Conservation (phyloP, 2,797 vertebrate species). For the Gorsachius magnificus region DNA sequence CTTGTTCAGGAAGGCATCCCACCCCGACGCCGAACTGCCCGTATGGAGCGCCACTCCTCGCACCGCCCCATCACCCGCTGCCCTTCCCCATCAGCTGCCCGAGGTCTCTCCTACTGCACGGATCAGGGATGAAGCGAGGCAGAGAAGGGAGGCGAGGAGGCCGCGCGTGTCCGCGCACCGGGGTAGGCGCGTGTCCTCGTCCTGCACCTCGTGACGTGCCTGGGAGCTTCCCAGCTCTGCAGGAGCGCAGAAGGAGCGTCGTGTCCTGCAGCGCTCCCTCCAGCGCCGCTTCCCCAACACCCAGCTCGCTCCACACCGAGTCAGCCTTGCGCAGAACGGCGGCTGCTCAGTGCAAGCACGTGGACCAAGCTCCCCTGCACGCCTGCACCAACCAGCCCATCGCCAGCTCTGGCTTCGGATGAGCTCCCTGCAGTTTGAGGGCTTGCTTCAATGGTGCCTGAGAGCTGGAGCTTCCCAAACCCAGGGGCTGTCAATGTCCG, state of each 20-base stretch:
- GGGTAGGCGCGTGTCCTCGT: not conserved
- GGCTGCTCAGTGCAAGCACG: not conserved
- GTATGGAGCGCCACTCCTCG: accelerated
- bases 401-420: not conserved
- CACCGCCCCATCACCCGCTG: not conserved
- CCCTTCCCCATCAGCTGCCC: not conserved
- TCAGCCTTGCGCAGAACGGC: not conserved
- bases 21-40: not conserved
- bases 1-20: not conserved
- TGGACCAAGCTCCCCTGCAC: not conserved
- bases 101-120: not conserved
- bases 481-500: accelerated
- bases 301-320: not conserved
- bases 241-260: accelerated
- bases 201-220: not conserved
- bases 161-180: accelerated
- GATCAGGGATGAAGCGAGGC: not conserved
- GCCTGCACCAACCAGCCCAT: not conserved
- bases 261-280: not conserved
- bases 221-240: not conserved
- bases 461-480: not conserved
- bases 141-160: not conserved
- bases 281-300: not conserved
- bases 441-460: too few relatives aligned
- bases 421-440: not conserved